Percentiles rank a stretch among this genome's conserved stretches.
Conservation (phyloP, 1,140 invertebrate genomes). For the Sycophila sp. region DNA sequence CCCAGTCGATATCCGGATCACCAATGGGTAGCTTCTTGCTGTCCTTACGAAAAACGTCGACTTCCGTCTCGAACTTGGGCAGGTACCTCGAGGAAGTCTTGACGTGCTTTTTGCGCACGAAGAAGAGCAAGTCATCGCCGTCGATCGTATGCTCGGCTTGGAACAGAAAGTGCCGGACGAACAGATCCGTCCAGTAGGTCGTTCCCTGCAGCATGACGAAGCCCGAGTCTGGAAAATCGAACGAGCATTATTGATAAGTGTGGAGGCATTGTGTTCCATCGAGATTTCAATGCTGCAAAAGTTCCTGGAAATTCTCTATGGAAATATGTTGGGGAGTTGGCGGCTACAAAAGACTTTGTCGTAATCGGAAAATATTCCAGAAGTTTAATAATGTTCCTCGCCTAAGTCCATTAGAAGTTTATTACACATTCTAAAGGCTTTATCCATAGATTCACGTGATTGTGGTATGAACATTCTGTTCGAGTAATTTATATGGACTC, state of each 20-base stretch:
- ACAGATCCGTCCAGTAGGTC: constrained; percentile 96
- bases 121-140: constrained; percentile 95
- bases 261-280: no score
- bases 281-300: no score
- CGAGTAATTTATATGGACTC: no score
- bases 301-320: no score
- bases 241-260: constrained; percentile 11
- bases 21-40: constrained; percentile 95
- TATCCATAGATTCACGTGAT: no score
- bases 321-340: no score
- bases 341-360: no score
- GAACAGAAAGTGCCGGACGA: constrained; percentile 93
- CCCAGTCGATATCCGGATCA: constrained; percentile 97
- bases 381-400: no score
- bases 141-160: constrained; percentile 86
- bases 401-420: no score
- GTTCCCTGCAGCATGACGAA: constrained; percentile 91
- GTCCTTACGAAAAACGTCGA: constrained; percentile 96
- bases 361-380: no score
- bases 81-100: constrained; percentile 85
- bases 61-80: constrained; percentile 92
- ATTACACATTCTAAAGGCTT: no score
- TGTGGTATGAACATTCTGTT: no score
- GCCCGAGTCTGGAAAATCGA: constrained; percentile 81
- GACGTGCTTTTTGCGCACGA: constrained; percentile 91